phyloP scores from a whole-genome alignment of 1,140 invertebrate genomes.

The Cydia pomonella region DNA sequence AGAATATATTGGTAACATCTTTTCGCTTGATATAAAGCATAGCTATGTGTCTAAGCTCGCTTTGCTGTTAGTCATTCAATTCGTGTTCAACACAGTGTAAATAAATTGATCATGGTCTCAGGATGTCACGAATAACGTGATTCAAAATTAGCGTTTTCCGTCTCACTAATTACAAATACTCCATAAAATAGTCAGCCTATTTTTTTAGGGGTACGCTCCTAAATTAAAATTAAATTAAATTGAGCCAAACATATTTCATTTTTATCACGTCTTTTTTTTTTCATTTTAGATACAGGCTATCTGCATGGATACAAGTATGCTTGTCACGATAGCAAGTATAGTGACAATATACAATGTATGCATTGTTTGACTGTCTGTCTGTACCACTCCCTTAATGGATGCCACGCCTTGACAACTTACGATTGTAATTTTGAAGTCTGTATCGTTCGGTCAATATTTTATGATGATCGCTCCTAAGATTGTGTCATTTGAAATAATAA shows the following conservation, averaged over 20 bases:
- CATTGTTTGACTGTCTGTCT: constrained; percentile 25
- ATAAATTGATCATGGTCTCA: no score
- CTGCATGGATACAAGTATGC: background rate
- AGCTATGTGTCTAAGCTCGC: no score
- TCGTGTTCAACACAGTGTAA: no score
- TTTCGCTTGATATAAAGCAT: no score
- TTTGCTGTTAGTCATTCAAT: no score
- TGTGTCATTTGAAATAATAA: background rate
- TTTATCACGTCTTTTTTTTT: background rate
- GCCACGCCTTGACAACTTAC: constrained; percentile 24
- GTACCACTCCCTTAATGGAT: constrained; percentile 18
- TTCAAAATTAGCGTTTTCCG: background rate
- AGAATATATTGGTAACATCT: no score
- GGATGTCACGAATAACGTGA: background rate
- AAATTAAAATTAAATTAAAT: no score
- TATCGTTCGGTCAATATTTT: background rate
- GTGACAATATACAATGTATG: background rate
- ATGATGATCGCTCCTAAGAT: background rate
- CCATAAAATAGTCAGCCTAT: no score
- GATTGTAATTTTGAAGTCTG: constrained; percentile 7
- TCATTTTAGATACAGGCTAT: background rate
- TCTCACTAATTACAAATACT: no score
- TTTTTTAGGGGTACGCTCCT: no score
- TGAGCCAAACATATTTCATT: background rate
- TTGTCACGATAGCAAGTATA: background rate